Evolutionary conservation across 2,797 vertebrate species (phyloP), one percentile per base, ranked within the genome.

Genomic region (Melanotaenia pygmaea): DNA sequence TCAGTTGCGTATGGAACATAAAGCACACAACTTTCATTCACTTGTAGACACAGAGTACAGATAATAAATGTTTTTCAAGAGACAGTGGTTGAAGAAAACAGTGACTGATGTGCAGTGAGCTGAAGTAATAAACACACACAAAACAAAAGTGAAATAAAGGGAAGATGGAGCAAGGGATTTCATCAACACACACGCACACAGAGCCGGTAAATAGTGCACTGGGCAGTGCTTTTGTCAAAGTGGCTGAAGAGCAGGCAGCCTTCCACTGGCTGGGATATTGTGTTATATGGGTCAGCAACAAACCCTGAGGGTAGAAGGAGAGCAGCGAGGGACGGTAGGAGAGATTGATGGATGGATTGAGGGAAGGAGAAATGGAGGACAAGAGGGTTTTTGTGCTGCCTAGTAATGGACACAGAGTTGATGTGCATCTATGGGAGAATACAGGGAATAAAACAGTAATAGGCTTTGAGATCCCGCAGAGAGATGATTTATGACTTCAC

Each of bases 281-380:
- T 80, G 80, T 76, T 81, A 91, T 92, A 43, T 91, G 86, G 90
- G 89, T 91, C 92, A 92, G 72, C 35, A 22, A 59, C 58, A 80
- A 74, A 77, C 74, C 90, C 90, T 3, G 69, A 76, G 71, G 92
- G 84, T 72, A 80, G 47, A 67, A 56, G 72, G 74, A 75, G 72
- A 74, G 53, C 37, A 77, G 70, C 61, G 67, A 80, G 14, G 34
- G 70, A 79, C 65, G 80, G 65, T 70, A 78, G 56, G 65, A 71
- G 76, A 73, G 83, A 90, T 82, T 79, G 86, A 90, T 87, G 83
- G 79, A 82, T 73, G 68, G 82, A 81, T 18, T 18, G 69, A 80
- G 66, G 69, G 70, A 82, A 68, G 67, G 79, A 79, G 72, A 71
- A 59, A 80, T 65, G 71, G 68, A 80, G 85, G 80, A 51, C 74